A percentile compares a stretch with the other conserved stretches of the same genome.
phyloP scores from a whole-genome alignment of 1,140 invertebrate species.

The Acromyrmex heyeri region DNA sequence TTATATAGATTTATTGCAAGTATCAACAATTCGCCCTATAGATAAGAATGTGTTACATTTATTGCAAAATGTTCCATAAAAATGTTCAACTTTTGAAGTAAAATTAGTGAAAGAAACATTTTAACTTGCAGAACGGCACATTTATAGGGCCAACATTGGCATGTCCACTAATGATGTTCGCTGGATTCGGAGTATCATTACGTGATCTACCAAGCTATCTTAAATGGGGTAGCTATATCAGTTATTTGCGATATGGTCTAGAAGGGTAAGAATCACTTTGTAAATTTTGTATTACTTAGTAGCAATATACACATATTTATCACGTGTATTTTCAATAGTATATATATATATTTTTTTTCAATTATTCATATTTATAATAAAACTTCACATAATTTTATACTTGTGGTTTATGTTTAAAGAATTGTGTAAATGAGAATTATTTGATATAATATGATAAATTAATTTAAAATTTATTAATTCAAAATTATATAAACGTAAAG shows the following conservation, averaged over 20 bases:
- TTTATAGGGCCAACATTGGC: conserved; percentile 93
- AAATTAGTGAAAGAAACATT: not conserved
- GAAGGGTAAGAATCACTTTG: conserved; percentile 88
- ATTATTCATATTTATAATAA: conserved; percentile 18
- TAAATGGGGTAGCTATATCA: conserved; percentile 95
- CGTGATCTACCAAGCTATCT: conserved; percentile 93
- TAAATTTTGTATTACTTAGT: not conserved
- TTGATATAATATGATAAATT: not conserved
- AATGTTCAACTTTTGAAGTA: not conserved
- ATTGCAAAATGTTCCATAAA: not conserved
- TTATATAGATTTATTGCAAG: not conserved
- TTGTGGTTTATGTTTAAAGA: not conserved
- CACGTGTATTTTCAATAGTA: conserved; percentile 23
- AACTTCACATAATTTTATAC: not conserved
- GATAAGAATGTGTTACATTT: not conserved
- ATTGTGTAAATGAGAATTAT: conserved; percentile 2
- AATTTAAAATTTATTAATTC: not conserved
- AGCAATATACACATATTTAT: not conserved
- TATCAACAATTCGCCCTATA: not conserved
- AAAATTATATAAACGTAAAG: conserved; percentile 46
- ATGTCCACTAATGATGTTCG: conserved; percentile 96
- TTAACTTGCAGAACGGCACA: conserved; percentile 90
- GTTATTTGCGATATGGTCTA: conserved; percentile 95
- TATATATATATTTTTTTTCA: not conserved
- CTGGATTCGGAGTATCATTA: conserved; percentile 93